phyloP scores from a whole-genome alignment of 2,113 vertebrate species.

The Muntiacus reevesi region DNA sequence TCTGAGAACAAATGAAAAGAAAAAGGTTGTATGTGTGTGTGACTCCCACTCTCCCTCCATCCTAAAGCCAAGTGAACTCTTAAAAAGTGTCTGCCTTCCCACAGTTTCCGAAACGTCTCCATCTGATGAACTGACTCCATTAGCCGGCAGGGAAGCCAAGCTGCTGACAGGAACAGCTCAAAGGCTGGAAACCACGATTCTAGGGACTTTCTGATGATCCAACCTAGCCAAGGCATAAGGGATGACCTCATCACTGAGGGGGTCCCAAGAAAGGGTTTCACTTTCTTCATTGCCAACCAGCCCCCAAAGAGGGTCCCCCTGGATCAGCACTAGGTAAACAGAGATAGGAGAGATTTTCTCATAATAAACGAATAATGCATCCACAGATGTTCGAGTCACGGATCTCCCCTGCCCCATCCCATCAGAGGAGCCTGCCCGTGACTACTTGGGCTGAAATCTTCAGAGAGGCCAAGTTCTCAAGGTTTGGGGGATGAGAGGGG shows the following conservation, averaged over 20 bases:
- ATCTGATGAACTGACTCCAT: background rate
- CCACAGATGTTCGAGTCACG: background rate
- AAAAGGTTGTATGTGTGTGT: background rate
- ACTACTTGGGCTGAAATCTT: background rate
- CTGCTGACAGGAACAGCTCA: slow-evolving; percentile 68
- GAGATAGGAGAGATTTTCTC: background rate
- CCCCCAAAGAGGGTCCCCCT: background rate
- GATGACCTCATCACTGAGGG: slow-evolving; percentile 64
- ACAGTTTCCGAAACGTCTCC: background rate
- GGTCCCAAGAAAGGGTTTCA: slow-evolving; percentile 46
- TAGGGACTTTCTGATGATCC: slow-evolving; percentile 58
- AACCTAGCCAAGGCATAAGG: slow-evolving; percentile 47
- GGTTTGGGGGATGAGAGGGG: background rate
- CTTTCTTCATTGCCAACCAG: background rate
- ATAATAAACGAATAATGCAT: background rate
- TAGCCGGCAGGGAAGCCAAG: slow-evolving; percentile 53
- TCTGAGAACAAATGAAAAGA: background rate
- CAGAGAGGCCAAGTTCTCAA: background rate
- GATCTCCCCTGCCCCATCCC: background rate
- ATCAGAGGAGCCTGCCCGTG: background rate
- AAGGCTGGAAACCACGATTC: background rate
- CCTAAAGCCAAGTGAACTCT: background rate
- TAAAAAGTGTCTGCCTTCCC: background rate
- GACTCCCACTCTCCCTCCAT: background rate
- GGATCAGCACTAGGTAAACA: background rate